These are phyloP conservation scores for Poecilia gillii DNA, from an alignment of 2,797 vertebrate species.

Conservation along the genomic window DNA sequence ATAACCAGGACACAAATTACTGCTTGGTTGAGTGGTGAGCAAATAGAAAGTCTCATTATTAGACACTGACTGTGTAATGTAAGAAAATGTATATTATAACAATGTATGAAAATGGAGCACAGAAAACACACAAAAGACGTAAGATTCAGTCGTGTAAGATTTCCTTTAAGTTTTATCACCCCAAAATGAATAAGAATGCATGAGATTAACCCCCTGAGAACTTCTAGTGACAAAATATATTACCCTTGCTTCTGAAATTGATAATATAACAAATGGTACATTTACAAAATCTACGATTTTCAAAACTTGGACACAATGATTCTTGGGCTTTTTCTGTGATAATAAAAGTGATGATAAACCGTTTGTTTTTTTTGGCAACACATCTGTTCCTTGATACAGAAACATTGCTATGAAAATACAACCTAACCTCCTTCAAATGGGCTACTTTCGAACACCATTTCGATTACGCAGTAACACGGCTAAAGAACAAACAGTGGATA, in stretches of 20 bases:
- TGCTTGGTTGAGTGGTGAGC: constrained; percentile 38
- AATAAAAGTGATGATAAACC: not conserved
- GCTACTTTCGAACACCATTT: not conserved
- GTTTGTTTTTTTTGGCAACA: not conserved
- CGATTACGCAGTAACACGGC: not conserved
- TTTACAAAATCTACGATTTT: not conserved
- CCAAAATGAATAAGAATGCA: constrained; percentile 34
- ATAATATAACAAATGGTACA: constrained; percentile 26
- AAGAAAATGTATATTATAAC: constrained; percentile 20
- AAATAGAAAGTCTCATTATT: constrained; percentile 31
- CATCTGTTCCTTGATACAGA: not conserved
- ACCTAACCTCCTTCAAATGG: not conserved
- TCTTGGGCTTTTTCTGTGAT: not conserved
- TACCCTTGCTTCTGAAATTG: constrained; percentile 49
- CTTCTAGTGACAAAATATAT: constrained; percentile 46
- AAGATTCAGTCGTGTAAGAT: constrained; percentile 45
- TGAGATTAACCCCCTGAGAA: constrained; percentile 40
- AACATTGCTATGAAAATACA: not conserved
- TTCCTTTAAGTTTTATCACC: constrained; percentile 42
- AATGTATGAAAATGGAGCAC: constrained; percentile 59
- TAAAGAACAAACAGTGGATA: not conserved
- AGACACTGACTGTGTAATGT: constrained; percentile 38
- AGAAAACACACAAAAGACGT: constrained; percentile 68
- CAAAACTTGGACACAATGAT: not conserved
- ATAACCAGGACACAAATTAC: constrained; percentile 26